Evolutionary conservation across 92 coral and sea anemone species (phyloP).

Genomic region (Bergia puertoricense): DNA sequence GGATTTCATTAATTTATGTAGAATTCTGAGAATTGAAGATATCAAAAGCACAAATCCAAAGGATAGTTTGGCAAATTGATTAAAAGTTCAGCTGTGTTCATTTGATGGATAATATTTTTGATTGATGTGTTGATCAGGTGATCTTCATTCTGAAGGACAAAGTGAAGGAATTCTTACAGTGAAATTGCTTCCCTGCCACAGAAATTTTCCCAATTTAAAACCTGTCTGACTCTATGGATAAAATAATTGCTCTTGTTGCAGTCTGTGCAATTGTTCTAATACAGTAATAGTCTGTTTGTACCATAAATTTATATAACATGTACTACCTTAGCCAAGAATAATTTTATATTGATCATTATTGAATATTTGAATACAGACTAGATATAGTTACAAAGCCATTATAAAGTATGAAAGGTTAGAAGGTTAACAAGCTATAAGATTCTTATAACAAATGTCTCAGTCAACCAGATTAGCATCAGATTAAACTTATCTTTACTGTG

Average conservation of each 20-base stretch:
- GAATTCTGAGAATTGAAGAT: background rate
- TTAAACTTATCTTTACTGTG: background rate
- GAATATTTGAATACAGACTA: background rate
- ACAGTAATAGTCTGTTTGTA: too few species aligned
- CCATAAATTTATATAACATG: too few species aligned
- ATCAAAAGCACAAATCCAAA: background rate
- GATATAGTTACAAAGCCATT: background rate
- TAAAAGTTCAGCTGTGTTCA: background rate
- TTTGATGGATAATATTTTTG: constrained; percentile 24
- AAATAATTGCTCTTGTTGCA: background rate
- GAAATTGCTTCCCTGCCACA: background rate
- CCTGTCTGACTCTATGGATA: background rate
- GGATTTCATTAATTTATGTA: constrained; percentile 11
- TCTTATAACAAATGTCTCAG: background rate
- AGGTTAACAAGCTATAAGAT: background rate
- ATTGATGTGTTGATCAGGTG: constrained; percentile 35
- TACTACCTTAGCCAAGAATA: background rate
- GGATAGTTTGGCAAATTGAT: background rate
- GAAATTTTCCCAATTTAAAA: background rate
- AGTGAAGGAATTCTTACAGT: constrained; percentile 26
- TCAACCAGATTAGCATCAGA: background rate
- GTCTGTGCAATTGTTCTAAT: too few species aligned
- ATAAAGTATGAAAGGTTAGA: background rate
- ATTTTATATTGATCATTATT: too few species aligned
- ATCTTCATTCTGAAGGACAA: background rate